These are phyloP conservation scores for Zaprionus obscuricornis DNA, from an alignment of 2,888 invertebrate genomes.

Conservation along the genomic window DNA sequence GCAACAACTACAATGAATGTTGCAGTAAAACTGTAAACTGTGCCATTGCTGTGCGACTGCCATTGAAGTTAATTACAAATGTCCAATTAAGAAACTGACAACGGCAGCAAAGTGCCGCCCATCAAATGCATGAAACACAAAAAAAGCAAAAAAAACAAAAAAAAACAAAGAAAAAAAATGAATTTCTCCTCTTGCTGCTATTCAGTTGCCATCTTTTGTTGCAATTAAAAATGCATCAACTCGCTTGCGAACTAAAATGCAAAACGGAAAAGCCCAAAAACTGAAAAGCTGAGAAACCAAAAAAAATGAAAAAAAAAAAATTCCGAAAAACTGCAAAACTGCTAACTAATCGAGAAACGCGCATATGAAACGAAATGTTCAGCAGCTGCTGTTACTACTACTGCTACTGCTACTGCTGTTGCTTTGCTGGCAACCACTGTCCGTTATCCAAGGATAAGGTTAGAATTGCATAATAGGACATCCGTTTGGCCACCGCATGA, in stretches of 20 bases:
- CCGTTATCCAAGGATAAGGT: too few relatives aligned
- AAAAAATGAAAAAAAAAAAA: neutral
- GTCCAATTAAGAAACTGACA: constrained; percentile 75
- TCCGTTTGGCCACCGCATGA: constrained; percentile 23
- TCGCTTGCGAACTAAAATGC: constrained; percentile 9
- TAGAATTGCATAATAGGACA: constrained; percentile 50
- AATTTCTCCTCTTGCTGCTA: too few relatives aligned
- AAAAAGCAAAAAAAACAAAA: too few relatives aligned
- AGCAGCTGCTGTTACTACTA: constrained; percentile 16
- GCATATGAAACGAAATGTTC: constrained; percentile 55
- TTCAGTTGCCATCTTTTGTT: constrained; percentile 19
- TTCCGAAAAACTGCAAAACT: constrained; percentile 33
- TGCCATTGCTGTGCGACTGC: constrained; percentile 18
- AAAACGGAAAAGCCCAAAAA: constrained; percentile 22
- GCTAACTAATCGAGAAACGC: constrained; percentile 48
- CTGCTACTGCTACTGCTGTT: neutral
- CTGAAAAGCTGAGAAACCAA: constrained; percentile 13
- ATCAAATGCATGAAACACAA: constrained; percentile 29
- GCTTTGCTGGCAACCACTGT: neutral
- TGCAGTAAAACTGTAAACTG: too few relatives aligned
- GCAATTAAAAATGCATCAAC: constrained; percentile 72
- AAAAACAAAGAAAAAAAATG: too few relatives aligned
- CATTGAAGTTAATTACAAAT: constrained; percentile 77
- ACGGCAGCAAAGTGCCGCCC: constrained; percentile 39
- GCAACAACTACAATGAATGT: too few relatives aligned